A percentile compares a stretch with the other conserved stretches of the same genome.
Evolutionary conservation across 2,113 vertebrate genomes (phyloP).

Genomic region (Lonchura striata): DNA sequence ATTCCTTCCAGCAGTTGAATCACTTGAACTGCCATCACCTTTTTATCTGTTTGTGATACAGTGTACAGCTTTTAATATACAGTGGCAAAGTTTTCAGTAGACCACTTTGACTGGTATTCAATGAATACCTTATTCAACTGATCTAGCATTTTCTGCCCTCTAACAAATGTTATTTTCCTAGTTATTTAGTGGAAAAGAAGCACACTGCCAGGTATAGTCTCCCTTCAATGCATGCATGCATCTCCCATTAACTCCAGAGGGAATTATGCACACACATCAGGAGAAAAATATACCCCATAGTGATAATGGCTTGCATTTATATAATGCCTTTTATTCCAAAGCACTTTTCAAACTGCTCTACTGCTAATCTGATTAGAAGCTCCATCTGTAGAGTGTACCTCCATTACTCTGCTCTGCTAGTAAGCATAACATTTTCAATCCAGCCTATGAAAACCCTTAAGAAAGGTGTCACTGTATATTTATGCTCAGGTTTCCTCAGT

Average conservation of each 20-base stretch:
- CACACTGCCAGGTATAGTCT: constrained; percentile 15
- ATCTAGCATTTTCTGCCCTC: constrained; percentile 1
- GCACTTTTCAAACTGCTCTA: constrained; percentile 67
- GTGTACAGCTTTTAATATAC: neutral
- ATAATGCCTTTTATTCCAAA: constrained; percentile 66
- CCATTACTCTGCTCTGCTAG: constrained; percentile 43
- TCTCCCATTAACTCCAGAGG: constrained; percentile 62
- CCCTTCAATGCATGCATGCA: constrained; percentile 30
- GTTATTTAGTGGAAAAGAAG: neutral
- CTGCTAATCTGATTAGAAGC: constrained; percentile 68
- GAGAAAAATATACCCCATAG: constrained; percentile 70
- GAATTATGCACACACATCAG: constrained; percentile 66
- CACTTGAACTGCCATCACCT: neutral
- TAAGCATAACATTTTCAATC: constrained; percentile 36
- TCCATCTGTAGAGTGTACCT: constrained; percentile 62
- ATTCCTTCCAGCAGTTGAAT: neutral
- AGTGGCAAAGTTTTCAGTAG: neutral
- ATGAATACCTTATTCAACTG: neutral
- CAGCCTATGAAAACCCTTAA: neutral
- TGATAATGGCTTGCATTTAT: constrained; percentile 70
- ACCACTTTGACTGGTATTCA: neutral
- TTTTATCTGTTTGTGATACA: neutral
- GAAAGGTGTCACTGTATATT: constrained; percentile 17
- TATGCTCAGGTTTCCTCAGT: neutral
- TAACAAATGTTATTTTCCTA: neutral